Evolutionary conservation across 2,888 invertebrate genomes (phyloP).

Genomic region (Rhagonycha fulva): DNA sequence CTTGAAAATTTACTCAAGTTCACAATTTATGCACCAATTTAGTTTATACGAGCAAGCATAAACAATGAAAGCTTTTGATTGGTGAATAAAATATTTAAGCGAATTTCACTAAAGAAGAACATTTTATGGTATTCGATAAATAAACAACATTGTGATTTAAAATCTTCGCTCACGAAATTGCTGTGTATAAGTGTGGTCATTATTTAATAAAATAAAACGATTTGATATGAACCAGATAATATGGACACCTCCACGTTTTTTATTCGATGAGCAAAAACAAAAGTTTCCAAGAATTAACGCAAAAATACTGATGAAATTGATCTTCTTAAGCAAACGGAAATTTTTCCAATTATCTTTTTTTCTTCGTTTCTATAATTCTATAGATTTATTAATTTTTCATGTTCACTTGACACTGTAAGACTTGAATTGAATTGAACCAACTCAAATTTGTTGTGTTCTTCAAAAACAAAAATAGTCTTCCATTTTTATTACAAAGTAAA

Average conservation of each 20-base stretch:
- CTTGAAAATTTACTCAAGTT: not conserved
- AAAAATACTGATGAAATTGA: not conserved
- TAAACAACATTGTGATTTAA: not conserved
- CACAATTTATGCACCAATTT: not conserved
- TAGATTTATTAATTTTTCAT: not conserved
- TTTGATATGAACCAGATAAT: not conserved
- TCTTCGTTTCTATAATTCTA: too few relatives aligned
- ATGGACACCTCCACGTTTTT: not conserved
- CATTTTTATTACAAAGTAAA: not conserved
- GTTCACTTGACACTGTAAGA: not conserved
- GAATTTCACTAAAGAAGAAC: not conserved
- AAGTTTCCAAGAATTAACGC: not conserved
- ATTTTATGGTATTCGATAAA: not conserved
- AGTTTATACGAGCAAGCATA: not conserved
- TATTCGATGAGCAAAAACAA: not conserved
- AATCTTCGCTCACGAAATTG: not conserved
- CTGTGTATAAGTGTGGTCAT: not conserved
- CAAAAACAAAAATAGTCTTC: not conserved
- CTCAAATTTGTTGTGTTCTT: not conserved
- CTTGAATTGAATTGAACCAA: not conserved
- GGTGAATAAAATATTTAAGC: not conserved
- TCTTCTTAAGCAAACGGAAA: not conserved
- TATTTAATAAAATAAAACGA: not conserved
- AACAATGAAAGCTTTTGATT: not conserved
- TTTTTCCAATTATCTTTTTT: not conserved